phyloP scores from a whole-genome alignment of 2,888 invertebrate genomes.

The Bellardia pandia region DNA sequence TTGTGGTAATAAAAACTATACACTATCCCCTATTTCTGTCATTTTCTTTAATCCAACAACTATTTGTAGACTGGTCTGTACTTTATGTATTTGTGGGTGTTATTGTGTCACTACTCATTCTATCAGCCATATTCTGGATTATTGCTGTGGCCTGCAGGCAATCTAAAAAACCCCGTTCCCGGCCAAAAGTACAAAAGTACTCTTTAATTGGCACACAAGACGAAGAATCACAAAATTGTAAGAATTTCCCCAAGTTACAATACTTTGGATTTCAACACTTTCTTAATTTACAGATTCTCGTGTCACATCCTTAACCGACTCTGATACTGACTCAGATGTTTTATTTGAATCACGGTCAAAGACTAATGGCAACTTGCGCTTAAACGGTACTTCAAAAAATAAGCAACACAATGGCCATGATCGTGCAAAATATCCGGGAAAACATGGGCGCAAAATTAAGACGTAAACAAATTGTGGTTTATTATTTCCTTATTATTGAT shows the following conservation, averaged over 20 bases:
- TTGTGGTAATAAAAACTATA: conserved; percentile 87
- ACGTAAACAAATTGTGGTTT: conserved; percentile 75
- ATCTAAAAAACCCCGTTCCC: conserved; percentile 85
- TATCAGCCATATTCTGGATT: conserved; percentile 88
- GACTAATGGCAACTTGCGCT: conserved; percentile 79
- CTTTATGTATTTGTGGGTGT: conserved; percentile 94
- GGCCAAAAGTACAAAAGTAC: conserved; percentile 88
- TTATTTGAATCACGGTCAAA: conserved; percentile 89
- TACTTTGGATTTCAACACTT: background rate
- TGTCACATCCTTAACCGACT: conserved; percentile 88
- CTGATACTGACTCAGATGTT: conserved; percentile 94
- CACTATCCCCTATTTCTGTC: background rate
- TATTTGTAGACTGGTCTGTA: conserved; percentile 93
- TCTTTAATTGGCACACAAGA: conserved; percentile 89
- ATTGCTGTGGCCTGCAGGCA: conserved; percentile 87
- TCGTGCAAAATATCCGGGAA: conserved; percentile 74
- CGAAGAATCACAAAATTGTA: conserved; percentile 86
- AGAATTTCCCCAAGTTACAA: conserved; percentile 63
- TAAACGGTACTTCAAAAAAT: conserved; percentile 75
- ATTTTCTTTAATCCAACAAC: background rate
- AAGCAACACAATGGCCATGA: conserved; percentile 77
- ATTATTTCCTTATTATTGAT: conserved; percentile 29
- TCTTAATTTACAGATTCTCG: conserved; percentile 78
- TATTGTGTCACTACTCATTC: conserved; percentile 86
- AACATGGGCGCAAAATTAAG: conserved; percentile 83